These are phyloP conservation scores for Anoplophora glabripennis DNA, from an alignment of 1,140 invertebrate genomes.

Conservation along the genomic window DNA sequence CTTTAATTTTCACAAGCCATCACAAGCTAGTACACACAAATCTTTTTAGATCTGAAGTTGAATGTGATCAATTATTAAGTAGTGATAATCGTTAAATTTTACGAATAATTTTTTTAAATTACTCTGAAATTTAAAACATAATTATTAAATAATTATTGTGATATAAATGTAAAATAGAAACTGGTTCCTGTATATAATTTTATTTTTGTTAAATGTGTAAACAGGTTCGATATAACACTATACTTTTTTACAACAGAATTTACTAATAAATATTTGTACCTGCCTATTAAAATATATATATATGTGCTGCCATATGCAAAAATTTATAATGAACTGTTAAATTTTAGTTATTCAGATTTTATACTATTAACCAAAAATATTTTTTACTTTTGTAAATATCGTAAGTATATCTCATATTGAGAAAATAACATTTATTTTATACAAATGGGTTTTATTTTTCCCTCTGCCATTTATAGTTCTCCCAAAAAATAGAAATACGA, in stretches of 20 bases:
- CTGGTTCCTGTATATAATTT: too few relatives aligned
- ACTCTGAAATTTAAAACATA: too few relatives aligned
- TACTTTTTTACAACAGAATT: too few relatives aligned
- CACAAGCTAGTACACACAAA: too few relatives aligned
- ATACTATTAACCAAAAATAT: constrained; percentile 11
- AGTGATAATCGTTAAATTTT: too few relatives aligned
- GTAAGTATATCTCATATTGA: constrained; percentile 26
- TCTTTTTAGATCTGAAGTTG: too few relatives aligned
- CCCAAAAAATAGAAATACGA: too few relatives aligned
- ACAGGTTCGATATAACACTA: too few relatives aligned
- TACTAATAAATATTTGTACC: constrained; percentile 10
- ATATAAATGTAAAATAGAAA: constrained; percentile 2
- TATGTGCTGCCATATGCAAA: not conserved
- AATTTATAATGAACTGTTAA: not conserved
- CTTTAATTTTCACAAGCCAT: too few relatives aligned
- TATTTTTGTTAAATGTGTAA: too few relatives aligned
- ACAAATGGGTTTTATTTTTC: not conserved
- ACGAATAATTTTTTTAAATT: too few relatives aligned
- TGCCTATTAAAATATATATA: constrained; percentile 5
- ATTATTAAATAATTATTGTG: constrained; percentile 6
- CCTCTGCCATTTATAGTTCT: not conserved
- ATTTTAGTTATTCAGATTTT: constrained; percentile 1
- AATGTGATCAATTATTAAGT: too few relatives aligned
- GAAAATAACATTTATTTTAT: constrained; percentile 13
- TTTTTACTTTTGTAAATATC: constrained; percentile 7